Percentiles rank a stretch among this genome's conserved stretches.
Evolutionary conservation across 2,113 vertebrate species (phyloP).

Genomic region (Globicephala melas): DNA sequence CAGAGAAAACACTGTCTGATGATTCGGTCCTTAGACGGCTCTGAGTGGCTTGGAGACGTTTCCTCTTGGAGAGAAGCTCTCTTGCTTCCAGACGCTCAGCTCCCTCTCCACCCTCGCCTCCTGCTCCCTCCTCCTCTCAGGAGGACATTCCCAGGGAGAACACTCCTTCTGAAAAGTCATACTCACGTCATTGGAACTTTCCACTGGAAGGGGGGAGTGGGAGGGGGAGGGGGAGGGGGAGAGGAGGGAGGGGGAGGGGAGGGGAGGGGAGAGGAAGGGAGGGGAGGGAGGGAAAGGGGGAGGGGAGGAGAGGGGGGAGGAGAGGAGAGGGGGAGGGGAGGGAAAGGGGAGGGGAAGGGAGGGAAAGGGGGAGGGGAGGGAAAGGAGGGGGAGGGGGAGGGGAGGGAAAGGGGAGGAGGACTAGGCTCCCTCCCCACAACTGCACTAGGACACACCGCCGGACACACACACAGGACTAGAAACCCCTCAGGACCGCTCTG

Average conservation of each 20-base stretch:
- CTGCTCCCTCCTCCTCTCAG: neutral
- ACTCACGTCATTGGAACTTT: neutral
- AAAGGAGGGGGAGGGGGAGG: no score
- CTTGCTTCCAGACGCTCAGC: neutral
- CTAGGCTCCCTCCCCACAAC: rapidly evolving
- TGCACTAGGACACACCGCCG: no score
- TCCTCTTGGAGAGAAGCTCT: neutral
- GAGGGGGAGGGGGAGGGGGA: no score
- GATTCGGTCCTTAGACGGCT: neutral
- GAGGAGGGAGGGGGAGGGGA: no score
- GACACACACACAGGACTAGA: neutral
- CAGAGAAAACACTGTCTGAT: neutral
- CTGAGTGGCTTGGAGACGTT: neutral
- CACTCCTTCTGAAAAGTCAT: neutral
- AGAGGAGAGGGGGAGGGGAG: no score
- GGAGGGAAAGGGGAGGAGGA: no score
- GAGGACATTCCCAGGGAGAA: neutral
- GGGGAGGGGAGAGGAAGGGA: no score
- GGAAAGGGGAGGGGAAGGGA: rapidly evolving
- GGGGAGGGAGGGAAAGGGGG: no score
- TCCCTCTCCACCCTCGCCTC: neutral
- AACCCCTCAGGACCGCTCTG: rapidly evolving
- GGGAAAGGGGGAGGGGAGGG: no score
- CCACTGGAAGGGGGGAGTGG: neutral
- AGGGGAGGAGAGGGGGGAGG: no score